Conservation (phyloP, 2,113 vertebrate species). For the Chionodraco myersi region DNA sequence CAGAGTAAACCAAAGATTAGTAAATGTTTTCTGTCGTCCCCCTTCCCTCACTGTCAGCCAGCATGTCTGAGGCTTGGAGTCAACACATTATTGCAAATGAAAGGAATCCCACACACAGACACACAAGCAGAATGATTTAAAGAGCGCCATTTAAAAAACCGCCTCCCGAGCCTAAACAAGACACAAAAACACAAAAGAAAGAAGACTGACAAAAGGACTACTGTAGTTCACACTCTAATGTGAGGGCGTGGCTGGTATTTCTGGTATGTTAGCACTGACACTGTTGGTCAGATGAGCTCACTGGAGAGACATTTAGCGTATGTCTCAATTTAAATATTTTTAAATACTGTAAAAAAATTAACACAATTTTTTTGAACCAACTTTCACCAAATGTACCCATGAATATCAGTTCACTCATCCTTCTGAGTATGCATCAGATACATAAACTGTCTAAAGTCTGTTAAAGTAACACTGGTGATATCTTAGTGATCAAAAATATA, state of each 20-base stretch:
- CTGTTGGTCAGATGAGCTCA: conserved; percentile 1
- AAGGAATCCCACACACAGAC: conserved; percentile 39
- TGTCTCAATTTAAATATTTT: background rate
- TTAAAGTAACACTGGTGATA: background rate
- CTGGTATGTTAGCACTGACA: conserved; percentile 25
- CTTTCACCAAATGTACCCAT: background rate
- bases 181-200: conserved; percentile 17
- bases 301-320: background rate
- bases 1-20: conserved; percentile 28
- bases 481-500: background rate
- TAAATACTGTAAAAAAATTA: background rate
- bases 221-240: conserved; percentile 16
- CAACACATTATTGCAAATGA: conserved; percentile 59
- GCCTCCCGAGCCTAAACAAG: background rate
- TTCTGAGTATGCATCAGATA: too few relatives aligned
- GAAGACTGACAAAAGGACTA: conserved; percentile 17
- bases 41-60: conserved; percentile 29
- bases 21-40: conserved; percentile 30
- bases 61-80: conserved; percentile 42
- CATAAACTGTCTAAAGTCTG: background rate
- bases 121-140: conserved; percentile 25
- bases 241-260: conserved; percentile 26
- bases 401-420: background rate
- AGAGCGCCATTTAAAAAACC: background rate
- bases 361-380: too few relatives aligned